Base-by-base conservation (phyloP, 2,888 invertebrate genomes). In the Ommatoiulus sabulosus region DNA sequence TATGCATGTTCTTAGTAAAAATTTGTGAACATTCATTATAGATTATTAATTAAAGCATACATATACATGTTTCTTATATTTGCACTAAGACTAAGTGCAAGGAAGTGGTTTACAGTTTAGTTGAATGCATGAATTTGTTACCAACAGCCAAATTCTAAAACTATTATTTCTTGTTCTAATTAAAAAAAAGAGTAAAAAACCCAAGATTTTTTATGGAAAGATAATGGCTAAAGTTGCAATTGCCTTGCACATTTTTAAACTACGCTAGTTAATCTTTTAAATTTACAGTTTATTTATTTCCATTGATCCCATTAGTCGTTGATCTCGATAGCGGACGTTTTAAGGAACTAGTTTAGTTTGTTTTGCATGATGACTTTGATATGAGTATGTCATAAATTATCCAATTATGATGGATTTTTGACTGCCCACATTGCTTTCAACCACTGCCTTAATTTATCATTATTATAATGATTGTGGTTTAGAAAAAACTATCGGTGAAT, bases 361-460 rank as follows among this genome's bases (percentile, higher is more conserved):
- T 72, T 72, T 72, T 20, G 63, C 63, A 63, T 63, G 63, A n/a
- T 5, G 20, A 63, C 5, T 72, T 72, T 24, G 20, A 7, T 72
- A 12, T 20, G 20, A 72, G 72, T n/a, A n/a, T 6, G 72, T 63
- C 63, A n/a, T 20, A 72, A 72, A 72, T 8, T 20, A n/a, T 72
- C 72, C 72, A 20, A 72, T 72, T 72, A 24, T 24, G 72, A 24
- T 20, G 20, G 72, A 72, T 24, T 72, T 46, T 72, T 72, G 72
- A 72, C 24, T 24, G 10, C 72, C 72, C 72, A 63, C 24, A 72
- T 24, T 72, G 63, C 72, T 72, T 72, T 72, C 72, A 72, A 72
- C 24, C 72, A 72, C 72, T 72, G 72, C 72, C 72, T 72, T 72
- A 72, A 72, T 72, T 72, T 72, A 72, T 72, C 72, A 72, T 72